Evolutionary conservation across 2,888 invertebrate genomes (phyloP), one percentile per base, ranked within the genome.

Genomic region (Abrostola triplasia): DNA sequence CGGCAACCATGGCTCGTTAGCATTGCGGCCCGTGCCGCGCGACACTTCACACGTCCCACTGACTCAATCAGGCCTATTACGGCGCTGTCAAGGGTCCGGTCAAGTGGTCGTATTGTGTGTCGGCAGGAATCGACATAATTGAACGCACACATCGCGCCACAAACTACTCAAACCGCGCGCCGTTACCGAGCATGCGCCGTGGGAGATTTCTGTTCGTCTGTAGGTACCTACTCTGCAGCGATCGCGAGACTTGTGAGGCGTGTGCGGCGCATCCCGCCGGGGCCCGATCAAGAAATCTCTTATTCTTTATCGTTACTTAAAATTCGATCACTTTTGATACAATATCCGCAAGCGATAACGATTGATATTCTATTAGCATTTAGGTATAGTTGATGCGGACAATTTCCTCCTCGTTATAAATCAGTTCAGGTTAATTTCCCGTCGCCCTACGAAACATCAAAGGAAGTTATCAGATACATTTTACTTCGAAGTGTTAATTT

Each of bases 381-480:
- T 36, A 36, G 4, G 36, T 48, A 24, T 47, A 35, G 13, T 40
- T 24, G 11, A 24, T 40, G 51, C 40, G 11, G 40, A 53, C 41
- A 41, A 53, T 53, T 36, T 53, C 53, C 41, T 40, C 35, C 35
- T 35, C 35, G 35, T 41, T 53, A 36, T 5, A 12, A 53, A 53
- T 53, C 53, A 35, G 5, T 36, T 49, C 48, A 36, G 36, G 11
- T 49, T 24, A 49, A 53, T 53, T 53, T 53, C 53, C 35, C 35
- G 40, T 10, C 51, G 37, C 51, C 24, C 40, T 36, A 35, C 1
- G 24, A 24, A 40, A 41, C 52, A 41, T 24, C 2, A 40, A 40
- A 12, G 13, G 44, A 44, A 8, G 24, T 24, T 11, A 40, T 24
- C 51, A 51, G 51, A 38, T 51, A 13, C 8, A 44, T 10, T 51